A percentile compares a stretch with the other conserved stretches of the same genome.
phyloP scores from a whole-genome alignment of 2,797 vertebrate species.

The Syngnathus rostellatus region DNA sequence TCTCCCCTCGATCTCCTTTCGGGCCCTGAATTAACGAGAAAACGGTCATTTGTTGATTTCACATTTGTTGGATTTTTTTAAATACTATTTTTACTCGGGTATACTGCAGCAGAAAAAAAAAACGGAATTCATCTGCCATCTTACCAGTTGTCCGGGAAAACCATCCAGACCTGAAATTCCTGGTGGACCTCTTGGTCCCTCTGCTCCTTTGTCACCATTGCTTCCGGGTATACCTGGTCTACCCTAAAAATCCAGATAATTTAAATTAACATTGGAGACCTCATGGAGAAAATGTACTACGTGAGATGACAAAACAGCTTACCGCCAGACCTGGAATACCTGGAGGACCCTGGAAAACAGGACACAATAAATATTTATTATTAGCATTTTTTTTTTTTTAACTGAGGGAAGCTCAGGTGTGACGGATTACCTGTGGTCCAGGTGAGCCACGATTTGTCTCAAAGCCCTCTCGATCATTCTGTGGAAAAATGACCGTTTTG shows the following conservation, averaged over 20 bases:
- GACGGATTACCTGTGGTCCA: conserved; percentile 71
- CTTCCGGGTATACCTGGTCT: conserved; percentile 69
- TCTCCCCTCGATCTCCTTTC: conserved; percentile 58
- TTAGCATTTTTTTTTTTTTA: neutral
- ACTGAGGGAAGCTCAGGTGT: neutral
- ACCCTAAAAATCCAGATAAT: conserved; percentile 51
- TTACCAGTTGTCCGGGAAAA: conserved; percentile 68
- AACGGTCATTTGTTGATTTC: neutral
- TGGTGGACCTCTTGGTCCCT: conserved; percentile 60
- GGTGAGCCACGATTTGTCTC: conserved; percentile 33
- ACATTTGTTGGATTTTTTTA: neutral
- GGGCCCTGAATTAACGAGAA: conserved; percentile 46
- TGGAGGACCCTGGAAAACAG: conserved; percentile 65
- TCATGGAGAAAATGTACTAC: neutral
- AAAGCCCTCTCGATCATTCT: conserved; percentile 68
- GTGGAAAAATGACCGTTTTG: neutral
- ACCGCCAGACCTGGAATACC: conserved; percentile 72
- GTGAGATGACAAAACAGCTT: conserved; percentile 19
- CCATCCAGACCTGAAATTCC: conserved; percentile 78
- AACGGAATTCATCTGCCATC: conserved; percentile 6
- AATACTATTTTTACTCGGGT: neutral
- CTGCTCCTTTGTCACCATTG: conserved; percentile 71
- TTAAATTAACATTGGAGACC: neutral
- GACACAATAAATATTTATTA: neutral
- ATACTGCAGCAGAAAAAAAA: neutral